Base-by-base conservation (phyloP, 2,888 invertebrate genomes). In the Drosophila multiciliata region DNA sequence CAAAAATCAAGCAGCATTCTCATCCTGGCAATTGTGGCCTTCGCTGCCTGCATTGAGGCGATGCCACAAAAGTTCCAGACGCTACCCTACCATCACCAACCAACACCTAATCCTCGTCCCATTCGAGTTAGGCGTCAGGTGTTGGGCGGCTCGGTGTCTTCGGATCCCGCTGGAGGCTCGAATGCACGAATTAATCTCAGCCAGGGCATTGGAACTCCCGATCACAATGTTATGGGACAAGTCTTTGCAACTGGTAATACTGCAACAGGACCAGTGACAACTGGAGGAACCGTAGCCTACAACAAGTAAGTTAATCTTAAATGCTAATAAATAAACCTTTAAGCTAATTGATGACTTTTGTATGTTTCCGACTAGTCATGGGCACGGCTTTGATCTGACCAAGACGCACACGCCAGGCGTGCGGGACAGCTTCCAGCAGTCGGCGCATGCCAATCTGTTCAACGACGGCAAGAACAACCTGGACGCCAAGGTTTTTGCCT, bases 401-500 rank as follows among this genome's bases (percentile, higher is more conserved):
- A 89, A 70, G 53, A 86, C 79, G 0, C 81, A 90, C 63, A 88
- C 87, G 0, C 78, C 87, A 15, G 90, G 90, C 2, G 90, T 77
- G 0, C 80, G 71, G 55, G 87, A 87, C 52, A 77, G 61, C 36
- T 88, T 87, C 70, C 70, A 70, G 42, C 88, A 87, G 61, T 78
- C 81, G 8, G 87, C 82, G 1, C 81, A 75, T 38, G 90, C 90
- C 32, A 87, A 88, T 73, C 68, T 90, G 8, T 91, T 90, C 59
- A 90, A 91, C 66, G 80, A 91, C 48, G 91, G 85, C 17, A 60
- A 61, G 0, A 89, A 91, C 68, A 91, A 81, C 15, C 50, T 91
- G 45, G 83, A 87, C 61, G 91, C 90, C 35, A 91, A 90, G 57
- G 92, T 71, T 4, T 91, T 91, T 29, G 84, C 83, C 52, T 91